Percentiles rank a stretch among this genome's conserved stretches.
Conservation (phyloP, 2,888 invertebrate species). For the Coelopa pilipes region DNA sequence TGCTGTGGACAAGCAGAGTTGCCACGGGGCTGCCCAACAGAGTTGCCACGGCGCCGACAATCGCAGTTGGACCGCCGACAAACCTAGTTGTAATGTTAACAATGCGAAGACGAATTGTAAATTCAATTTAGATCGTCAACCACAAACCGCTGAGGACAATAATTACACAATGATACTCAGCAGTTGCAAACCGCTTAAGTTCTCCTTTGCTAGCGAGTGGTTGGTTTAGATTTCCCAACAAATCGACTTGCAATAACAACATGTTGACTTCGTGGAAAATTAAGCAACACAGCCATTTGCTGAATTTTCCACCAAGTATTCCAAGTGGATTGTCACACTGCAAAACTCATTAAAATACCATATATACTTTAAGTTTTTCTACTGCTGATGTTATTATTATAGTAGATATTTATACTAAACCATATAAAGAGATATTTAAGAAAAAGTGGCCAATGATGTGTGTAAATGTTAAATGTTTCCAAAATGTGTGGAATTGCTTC, state of each 20-base stretch:
- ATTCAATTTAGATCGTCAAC: constrained; percentile 36
- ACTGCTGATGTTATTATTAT: constrained; percentile 35
- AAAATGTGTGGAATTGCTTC: not conserved
- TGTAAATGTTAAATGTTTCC: constrained; percentile 40
- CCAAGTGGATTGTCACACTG: not conserved
- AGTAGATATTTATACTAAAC: not conserved
- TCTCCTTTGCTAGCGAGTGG: constrained; percentile 66
- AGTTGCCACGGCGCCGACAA: constrained; percentile 44
- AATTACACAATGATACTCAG: constrained; percentile 62
- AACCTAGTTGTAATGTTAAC: constrained; percentile 19
- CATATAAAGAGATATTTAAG: not conserved
- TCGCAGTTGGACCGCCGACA: constrained; percentile 35
- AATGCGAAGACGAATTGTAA: constrained; percentile 41
- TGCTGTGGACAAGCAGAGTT: constrained; percentile 36
- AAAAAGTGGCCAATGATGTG: constrained; percentile 14
- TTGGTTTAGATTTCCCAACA: constrained; percentile 54
- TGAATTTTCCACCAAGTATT: constrained; percentile 33
- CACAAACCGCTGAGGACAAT: constrained; percentile 62
- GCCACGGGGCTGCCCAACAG: too few relatives aligned
- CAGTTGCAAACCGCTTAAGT: constrained; percentile 64
- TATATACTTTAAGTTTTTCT: constrained; percentile 34
- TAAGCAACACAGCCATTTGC: constrained; percentile 45
- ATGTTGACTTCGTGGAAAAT: constrained; percentile 27
- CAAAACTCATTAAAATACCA: not conserved
- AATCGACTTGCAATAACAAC: constrained; percentile 32